Conservation (phyloP, 2,797 vertebrate species). For the Echeneis naucrates region DNA sequence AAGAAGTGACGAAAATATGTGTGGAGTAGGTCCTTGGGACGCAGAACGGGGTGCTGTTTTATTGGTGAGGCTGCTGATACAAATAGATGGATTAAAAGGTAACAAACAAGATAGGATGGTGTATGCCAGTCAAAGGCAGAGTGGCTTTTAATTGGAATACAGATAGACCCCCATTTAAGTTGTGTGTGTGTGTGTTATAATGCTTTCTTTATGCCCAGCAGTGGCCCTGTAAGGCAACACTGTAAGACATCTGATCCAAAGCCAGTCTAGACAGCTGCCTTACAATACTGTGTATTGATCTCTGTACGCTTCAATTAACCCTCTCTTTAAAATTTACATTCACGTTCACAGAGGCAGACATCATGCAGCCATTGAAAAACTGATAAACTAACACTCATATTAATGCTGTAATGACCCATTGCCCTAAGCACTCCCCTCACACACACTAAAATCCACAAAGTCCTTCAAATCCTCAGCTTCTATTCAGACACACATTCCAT, state of each 20-base stretch:
- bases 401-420: conserved; percentile 54
- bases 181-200: conserved; percentile 49
- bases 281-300: conserved; percentile 77
- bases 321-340: conserved; percentile 57
- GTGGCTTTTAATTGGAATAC: conserved; percentile 66
- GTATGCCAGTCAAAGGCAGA: conserved; percentile 55
- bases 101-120: conserved; percentile 33
- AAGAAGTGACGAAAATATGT: conserved; percentile 38
- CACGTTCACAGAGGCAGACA: conserved; percentile 49
- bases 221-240: conserved; percentile 56
- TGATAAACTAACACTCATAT: conserved; percentile 52
- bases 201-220: conserved; percentile 50
- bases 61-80: conserved; percentile 56
- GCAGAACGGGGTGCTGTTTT: conserved; percentile 62
- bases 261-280: conserved; percentile 78
- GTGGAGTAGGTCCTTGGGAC: conserved; percentile 43
- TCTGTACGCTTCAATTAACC: conserved; percentile 65
- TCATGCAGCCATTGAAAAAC: conserved; percentile 53
- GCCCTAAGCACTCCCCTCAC: conserved; percentile 30
- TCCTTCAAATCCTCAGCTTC: conserved; percentile 37
- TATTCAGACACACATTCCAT: conserved; percentile 32
- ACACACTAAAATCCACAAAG: conserved; percentile 24
- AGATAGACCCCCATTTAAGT: conserved; percentile 51
- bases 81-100: conserved; percentile 58
- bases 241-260: conserved; percentile 71